These are phyloP conservation scores for Cichladusa arquata DNA, from an alignment of 2,113 vertebrate genomes.

Conservation along the genomic window DNA sequence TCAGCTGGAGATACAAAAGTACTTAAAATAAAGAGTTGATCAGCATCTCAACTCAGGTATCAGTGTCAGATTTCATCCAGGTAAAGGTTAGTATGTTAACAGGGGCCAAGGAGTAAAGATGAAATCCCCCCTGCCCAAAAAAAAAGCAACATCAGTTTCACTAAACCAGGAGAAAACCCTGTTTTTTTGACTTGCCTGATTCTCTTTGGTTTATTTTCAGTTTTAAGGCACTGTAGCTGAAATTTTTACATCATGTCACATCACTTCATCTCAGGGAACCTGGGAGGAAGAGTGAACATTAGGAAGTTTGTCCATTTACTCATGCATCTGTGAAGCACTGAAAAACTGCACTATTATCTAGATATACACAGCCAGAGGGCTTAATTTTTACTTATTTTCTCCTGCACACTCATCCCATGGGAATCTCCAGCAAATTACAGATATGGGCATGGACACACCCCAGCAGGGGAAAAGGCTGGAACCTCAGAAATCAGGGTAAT, in stretches of 20 bases:
- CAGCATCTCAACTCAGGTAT: background rate
- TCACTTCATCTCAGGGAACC: background rate
- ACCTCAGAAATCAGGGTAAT: background rate
- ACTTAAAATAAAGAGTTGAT: background rate
- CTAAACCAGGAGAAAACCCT: background rate
- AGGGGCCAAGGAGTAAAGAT: background rate
- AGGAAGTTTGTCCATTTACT: background rate
- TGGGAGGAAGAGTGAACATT: background rate
- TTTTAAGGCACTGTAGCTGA: background rate
- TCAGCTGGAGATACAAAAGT: background rate
- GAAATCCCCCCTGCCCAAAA: background rate
- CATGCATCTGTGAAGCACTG: rapidly evolving
- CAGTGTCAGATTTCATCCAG: background rate
- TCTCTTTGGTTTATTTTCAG: background rate
- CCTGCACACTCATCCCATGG: background rate
- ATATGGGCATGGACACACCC: background rate
- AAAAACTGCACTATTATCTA: background rate
- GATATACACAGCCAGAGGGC: background rate
- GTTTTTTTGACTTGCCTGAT: background rate
- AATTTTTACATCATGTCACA: background rate
- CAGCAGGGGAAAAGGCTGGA: background rate
- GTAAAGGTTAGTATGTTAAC: background rate
- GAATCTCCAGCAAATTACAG: background rate
- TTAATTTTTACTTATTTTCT: background rate
- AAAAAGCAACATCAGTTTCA: background rate